Percentiles rank a stretch among this genome's conserved stretches.
Evolutionary conservation across 2,888 invertebrate genomes (phyloP).

Genomic region (Sclerodermus sp.): DNA sequence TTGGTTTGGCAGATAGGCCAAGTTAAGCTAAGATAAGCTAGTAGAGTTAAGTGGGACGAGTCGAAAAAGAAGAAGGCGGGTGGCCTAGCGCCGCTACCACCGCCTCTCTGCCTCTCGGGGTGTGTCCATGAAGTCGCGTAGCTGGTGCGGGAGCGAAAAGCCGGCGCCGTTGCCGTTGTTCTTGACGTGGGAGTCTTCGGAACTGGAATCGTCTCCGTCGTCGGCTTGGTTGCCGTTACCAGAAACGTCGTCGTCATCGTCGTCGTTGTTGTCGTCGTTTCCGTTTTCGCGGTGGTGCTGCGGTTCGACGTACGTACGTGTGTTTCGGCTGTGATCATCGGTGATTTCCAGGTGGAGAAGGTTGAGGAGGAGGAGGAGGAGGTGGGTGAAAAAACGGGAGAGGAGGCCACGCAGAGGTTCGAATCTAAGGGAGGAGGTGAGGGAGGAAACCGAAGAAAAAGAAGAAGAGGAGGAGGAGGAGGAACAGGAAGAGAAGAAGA

Average conservation of each 20-base stretch:
- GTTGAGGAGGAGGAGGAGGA: slow-evolving; percentile 3
- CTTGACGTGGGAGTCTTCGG: background rate
- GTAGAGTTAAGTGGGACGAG: background rate
- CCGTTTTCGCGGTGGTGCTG: slow-evolving; percentile 3
- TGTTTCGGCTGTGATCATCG: no score
- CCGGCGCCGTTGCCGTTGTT: slow-evolving; percentile 11
- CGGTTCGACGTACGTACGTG: slow-evolving; percentile 11
- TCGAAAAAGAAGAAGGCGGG: background rate
- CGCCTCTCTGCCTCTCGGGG: slow-evolving; percentile 13
- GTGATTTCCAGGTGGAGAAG: no score
- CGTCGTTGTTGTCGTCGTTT: background rate
- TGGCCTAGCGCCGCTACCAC: background rate
- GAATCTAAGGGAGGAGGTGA: background rate
- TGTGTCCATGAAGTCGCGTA: slow-evolving; percentile 35
- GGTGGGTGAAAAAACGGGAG: background rate
- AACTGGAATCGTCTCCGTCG: background rate
- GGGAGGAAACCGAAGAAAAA: slow-evolving; percentile 2
- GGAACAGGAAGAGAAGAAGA: background rate
- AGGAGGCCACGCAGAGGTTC: slow-evolving; percentile 16
- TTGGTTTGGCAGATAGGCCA: no score
- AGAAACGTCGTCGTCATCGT: background rate
- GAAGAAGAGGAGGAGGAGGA: background rate
- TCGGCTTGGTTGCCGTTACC: background rate
- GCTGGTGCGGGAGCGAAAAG: slow-evolving; percentile 17
- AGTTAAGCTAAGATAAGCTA: no score